phyloP scores from a whole-genome alignment of 2,888 invertebrate genomes.

The Furcula furcula region DNA sequence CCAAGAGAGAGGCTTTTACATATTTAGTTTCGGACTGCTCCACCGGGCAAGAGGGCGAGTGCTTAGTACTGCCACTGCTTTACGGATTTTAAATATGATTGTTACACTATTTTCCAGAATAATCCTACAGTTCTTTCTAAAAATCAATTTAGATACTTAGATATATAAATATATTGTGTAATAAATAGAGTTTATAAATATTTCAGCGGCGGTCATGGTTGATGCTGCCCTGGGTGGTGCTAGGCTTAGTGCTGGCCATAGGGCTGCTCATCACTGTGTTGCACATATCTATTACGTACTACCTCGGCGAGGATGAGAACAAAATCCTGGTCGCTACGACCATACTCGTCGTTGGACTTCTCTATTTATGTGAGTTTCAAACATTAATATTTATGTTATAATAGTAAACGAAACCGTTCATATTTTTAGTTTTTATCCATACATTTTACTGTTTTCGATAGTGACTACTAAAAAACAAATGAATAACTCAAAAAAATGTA shows the following conservation, averaged over 20 bases:
- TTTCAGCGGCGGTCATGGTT: slow-evolving; percentile 89
- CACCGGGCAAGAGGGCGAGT: no score
- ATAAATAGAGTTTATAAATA: neutral
- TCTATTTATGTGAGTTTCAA: slow-evolving; percentile 64
- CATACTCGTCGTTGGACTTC: slow-evolving; percentile 66
- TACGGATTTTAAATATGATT: no score
- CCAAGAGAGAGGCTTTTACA: no score
- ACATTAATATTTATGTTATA: no score
- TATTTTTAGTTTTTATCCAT: neutral
- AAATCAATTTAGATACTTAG: no score
- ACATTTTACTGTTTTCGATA: neutral
- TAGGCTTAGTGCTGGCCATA: slow-evolving; percentile 90
- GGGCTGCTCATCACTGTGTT: slow-evolving; percentile 90
- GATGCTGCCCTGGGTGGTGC: slow-evolving; percentile 92
- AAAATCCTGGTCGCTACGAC: slow-evolving; percentile 54
- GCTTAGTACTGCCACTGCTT: no score
- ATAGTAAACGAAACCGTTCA: no score
- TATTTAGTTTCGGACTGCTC: no score
- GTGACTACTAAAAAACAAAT: neutral
- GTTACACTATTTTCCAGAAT: no score
- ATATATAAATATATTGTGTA: neutral
- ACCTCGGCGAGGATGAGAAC: slow-evolving; percentile 80
- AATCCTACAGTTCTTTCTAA: no score
- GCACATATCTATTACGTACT: slow-evolving; percentile 89
- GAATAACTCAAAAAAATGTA: neutral